Evolutionary conservation across 2,113 vertebrate species (phyloP), one percentile per base, ranked within the genome.

Genomic region (Mugil cephalus): DNA sequence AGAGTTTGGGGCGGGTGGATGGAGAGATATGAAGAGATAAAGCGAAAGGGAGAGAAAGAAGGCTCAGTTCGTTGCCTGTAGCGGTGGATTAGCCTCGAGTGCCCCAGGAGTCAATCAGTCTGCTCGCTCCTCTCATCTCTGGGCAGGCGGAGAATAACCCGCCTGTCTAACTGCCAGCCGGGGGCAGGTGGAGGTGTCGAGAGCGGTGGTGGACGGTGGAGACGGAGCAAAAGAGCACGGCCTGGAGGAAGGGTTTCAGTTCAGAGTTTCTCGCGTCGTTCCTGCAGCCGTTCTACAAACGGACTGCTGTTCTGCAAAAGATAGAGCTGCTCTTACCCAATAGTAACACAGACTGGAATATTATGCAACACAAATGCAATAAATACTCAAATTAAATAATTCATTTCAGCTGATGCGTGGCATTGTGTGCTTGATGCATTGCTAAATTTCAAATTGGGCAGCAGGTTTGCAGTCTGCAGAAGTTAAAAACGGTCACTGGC

Each of bases 71-170:
- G 62, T 73, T 75, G 84, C 86, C 77, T 51, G 42, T 69, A 85
- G 88, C 83, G 69, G 77, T 75, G 80, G 73, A 88, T 92, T 91
- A 92, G 76, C 64, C 63, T 66, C 15, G 71, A 62, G 19, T 19
- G 64, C 77, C 70, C 54, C 65, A 30, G 83, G 83, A 87, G 88
- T 83, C 88, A 79, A 81, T 87, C 83, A 84, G 68, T 65, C 68
- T 62, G 62, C 76, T 76, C 18, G 69, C 79, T 79, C 67, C 77
- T 79, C 83, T 90, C 81, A 80, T 89, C 81, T 88, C 38, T 15
- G 77, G 74, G 65, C 83, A 69, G 61, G 54, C 8, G 70, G 42
- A 77, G 79, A 84, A 79, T 65, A 72, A 74, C 79, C 63, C 81
- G 53, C 8, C 54, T 66, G 71, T 73, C 34, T 53, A 50, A 58